Evolutionary conservation across 2,888 invertebrate genomes (phyloP).

Genomic region (Rhogogaster chlorosoma): DNA sequence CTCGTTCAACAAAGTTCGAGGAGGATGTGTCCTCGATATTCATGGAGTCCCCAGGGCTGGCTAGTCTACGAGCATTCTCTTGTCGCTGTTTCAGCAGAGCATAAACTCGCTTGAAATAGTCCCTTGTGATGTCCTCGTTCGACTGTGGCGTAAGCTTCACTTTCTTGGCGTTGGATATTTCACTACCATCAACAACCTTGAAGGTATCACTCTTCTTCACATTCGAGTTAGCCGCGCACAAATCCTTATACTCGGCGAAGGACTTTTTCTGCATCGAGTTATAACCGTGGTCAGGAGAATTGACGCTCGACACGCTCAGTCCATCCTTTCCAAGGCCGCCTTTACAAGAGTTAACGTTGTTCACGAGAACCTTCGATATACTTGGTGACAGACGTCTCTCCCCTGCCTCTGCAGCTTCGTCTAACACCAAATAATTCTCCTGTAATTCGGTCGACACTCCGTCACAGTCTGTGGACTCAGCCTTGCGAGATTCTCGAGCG

Average conservation of each 20-base stretch:
- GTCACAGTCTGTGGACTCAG: slow-evolving; percentile 27
- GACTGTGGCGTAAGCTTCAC: slow-evolving; percentile 56
- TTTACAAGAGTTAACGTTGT: slow-evolving; percentile 47
- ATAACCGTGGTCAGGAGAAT: slow-evolving; percentile 66
- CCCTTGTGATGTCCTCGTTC: slow-evolving; percentile 69
- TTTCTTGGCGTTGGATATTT: slow-evolving; percentile 51
- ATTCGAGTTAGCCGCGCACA: slow-evolving; percentile 63
- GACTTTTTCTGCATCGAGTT: slow-evolving; percentile 66
- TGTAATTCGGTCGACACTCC: slow-evolving; percentile 67
- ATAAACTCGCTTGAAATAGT: slow-evolving; percentile 74
- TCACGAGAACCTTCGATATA: slow-evolving; percentile 58
- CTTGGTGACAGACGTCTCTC: slow-evolving; percentile 33
- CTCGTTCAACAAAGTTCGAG: slow-evolving; percentile 64
- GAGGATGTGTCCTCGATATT: slow-evolving; percentile 68
- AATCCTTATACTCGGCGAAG: slow-evolving; percentile 60
- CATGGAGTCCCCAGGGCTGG: slow-evolving; percentile 56
- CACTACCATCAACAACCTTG: slow-evolving; percentile 71
- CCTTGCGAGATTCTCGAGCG: background rate
- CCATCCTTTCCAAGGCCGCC: slow-evolving; percentile 28
- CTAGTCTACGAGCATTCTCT: slow-evolving; percentile 58
- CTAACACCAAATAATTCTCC: slow-evolving; percentile 71
- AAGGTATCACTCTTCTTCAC: slow-evolving; percentile 74
- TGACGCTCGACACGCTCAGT: slow-evolving; percentile 43
- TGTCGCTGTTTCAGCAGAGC: slow-evolving; percentile 70
- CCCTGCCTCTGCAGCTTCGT: slow-evolving; percentile 36